These are phyloP conservation scores for Heliocidaris tuberculata DNA, from an alignment of 35 echinoderm and acorn worm genomes.

Conservation along the genomic window DNA sequence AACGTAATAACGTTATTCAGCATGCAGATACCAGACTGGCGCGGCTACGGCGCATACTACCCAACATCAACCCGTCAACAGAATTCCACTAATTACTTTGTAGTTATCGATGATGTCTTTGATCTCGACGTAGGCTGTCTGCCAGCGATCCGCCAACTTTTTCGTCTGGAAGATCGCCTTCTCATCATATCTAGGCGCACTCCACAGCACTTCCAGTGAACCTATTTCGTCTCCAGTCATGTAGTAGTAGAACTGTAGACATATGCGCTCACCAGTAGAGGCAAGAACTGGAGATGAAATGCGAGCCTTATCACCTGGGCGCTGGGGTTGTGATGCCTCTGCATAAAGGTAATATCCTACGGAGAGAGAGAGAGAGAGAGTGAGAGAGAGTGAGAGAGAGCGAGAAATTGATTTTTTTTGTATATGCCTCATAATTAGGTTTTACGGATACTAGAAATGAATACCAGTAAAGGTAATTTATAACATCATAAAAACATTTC, in stretches of 20 bases:
- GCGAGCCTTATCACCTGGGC: background rate
- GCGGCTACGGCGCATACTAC: too few relatives aligned
- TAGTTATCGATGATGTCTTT: slow-evolving; percentile 1
- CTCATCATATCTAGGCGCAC: background rate
- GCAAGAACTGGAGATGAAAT: background rate
- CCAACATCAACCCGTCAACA: too few relatives aligned
- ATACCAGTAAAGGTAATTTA: too few relatives aligned
- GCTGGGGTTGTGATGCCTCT: slow-evolving; percentile 31
- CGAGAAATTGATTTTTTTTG: too few relatives aligned
- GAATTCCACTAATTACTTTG: background rate
- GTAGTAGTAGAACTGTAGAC: slow-evolving; percentile 27
- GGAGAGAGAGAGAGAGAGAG: background rate
- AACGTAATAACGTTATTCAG: too few relatives aligned
- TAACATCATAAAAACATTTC: too few relatives aligned
- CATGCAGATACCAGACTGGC: too few relatives aligned
- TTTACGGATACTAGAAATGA: too few relatives aligned
- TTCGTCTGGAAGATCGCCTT: background rate
- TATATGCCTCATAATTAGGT: too few relatives aligned
- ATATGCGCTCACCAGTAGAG: slow-evolving; percentile 8
- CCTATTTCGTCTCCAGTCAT: slow-evolving; percentile 23
- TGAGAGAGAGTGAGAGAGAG: background rate
- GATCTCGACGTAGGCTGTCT: slow-evolving; percentile 22
- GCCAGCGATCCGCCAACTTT: background rate
- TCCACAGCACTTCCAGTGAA: background rate
- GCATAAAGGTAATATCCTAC: slow-evolving; percentile 1